Percentiles rank a stretch among this genome's conserved stretches.
Conservation (phyloP, 2,797 vertebrate species). For the Lerista edwardsae region DNA sequence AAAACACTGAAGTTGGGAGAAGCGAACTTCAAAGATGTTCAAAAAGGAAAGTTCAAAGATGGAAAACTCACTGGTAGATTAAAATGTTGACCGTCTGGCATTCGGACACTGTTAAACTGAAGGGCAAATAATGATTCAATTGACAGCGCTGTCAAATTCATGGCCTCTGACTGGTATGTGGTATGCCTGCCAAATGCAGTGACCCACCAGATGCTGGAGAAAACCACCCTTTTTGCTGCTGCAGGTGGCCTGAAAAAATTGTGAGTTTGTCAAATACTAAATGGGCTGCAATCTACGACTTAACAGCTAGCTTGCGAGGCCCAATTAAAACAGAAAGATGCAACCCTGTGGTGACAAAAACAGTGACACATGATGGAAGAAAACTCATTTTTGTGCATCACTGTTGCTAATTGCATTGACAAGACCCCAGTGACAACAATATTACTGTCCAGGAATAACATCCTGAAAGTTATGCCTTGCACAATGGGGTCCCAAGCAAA, state of each 20-base stretch:
- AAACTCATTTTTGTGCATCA: not conserved
- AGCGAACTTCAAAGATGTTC: not conserved
- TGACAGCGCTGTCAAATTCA: not conserved
- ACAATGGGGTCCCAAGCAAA: fast-evolving
- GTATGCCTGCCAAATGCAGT: not conserved
- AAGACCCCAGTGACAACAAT: conserved; percentile 16
- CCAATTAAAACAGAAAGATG: not conserved
- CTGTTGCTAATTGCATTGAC: not conserved
- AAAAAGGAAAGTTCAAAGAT: not conserved
- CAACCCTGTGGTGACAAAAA: not conserved
- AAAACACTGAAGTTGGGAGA: not conserved
- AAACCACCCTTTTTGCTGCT: not conserved
- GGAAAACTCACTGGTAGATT: not conserved
- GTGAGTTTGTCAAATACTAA: not conserved
- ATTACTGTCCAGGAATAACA: conserved; percentile 36
- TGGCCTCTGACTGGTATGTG: not conserved
- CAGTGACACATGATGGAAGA: not conserved
- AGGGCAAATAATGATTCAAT: not conserved
- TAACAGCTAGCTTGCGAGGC: not conserved
- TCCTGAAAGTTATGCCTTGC: conserved; percentile 31
- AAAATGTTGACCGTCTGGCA: not conserved
- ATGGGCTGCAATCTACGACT: not conserved
- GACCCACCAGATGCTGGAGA: not conserved
- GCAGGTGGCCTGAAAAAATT: not conserved
- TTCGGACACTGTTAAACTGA: not conserved